Conservation (phyloP, 2,113 vertebrate genomes). For the Gymnocephalus cernua region DNA sequence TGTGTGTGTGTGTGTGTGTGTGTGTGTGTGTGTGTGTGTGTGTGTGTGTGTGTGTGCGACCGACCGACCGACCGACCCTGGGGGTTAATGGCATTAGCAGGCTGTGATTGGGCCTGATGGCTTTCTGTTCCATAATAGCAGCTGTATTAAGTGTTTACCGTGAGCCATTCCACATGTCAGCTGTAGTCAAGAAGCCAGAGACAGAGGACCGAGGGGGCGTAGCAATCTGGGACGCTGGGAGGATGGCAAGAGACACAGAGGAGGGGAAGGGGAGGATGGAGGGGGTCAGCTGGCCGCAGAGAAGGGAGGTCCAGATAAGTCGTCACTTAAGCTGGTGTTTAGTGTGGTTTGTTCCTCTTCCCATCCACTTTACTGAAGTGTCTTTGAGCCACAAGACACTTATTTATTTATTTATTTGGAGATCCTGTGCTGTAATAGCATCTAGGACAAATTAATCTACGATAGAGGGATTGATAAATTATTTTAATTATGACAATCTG, state of each 20-base stretch:
- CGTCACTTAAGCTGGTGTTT: constrained; percentile 31
- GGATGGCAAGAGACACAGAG: constrained; percentile 3
- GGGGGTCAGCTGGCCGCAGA: constrained; percentile 44
- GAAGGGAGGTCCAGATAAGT: constrained; percentile 40
- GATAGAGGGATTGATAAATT: background rate
- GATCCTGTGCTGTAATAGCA: background rate
- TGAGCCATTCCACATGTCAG: constrained; percentile 77
- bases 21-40: background rate
- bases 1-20: background rate
- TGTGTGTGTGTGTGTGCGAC: background rate
- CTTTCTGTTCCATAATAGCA: constrained; percentile 61
- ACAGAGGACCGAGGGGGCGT: constrained; percentile 36
- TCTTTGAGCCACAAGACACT: background rate
- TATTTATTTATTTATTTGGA: background rate
- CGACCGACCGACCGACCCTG: no score
- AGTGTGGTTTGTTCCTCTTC: background rate
- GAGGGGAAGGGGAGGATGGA: background rate
- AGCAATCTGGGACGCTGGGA: constrained; percentile 35
- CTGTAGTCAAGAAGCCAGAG: constrained; percentile 60
- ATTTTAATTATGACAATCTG: background rate
- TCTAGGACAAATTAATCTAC: background rate
- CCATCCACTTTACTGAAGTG: background rate
- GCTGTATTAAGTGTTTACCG: constrained; percentile 75
- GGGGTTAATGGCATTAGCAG: constrained; percentile 74
- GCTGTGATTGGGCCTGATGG: constrained; percentile 66